phyloP scores from a whole-genome alignment of 2,113 vertebrate genomes.

The Romanogobio albipinnatus region DNA sequence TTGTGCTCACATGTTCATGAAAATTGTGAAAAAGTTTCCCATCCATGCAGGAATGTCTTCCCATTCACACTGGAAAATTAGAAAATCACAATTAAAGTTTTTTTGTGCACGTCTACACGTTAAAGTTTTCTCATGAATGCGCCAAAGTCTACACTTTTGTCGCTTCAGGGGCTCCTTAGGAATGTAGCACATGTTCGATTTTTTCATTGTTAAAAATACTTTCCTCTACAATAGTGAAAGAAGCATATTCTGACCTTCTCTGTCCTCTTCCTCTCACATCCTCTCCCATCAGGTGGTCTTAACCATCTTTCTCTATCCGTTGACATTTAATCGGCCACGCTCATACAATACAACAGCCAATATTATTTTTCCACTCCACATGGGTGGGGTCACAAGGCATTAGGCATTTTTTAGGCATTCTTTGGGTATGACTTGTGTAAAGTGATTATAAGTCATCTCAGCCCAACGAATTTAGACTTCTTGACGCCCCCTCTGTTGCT shows the following conservation, averaged over 20 bases:
- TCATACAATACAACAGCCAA: slow-evolving; percentile 47
- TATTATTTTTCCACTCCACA: slow-evolving; percentile 47
- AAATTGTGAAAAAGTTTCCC: not conserved
- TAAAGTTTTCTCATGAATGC: not conserved
- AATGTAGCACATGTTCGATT: no score
- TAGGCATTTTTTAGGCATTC: no score
- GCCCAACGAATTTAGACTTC: slow-evolving; percentile 80
- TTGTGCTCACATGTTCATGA: not conserved
- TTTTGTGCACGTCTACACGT: not conserved
- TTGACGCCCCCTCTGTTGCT: slow-evolving; percentile 75
- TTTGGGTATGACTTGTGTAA: slow-evolving; percentile 78
- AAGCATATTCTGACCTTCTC: not conserved
- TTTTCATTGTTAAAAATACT: not conserved
- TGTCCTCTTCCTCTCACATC: not conserved
- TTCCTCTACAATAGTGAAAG: not conserved
- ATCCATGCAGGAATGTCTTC: not conserved
- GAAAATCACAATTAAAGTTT: no score
- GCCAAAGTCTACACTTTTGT: not conserved
- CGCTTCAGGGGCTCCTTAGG: no score
- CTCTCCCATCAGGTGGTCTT: not conserved
- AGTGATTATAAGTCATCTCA: slow-evolving; percentile 79
- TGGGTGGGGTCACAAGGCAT: slow-evolving; percentile 48
- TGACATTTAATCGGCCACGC: slow-evolving; percentile 19
- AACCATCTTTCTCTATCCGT: not conserved
- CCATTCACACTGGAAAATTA: not conserved